Conservation (phyloP, 37 sponge, comb jelly and placozoan genomes). For the Amphimedon queenslandica region DNA sequence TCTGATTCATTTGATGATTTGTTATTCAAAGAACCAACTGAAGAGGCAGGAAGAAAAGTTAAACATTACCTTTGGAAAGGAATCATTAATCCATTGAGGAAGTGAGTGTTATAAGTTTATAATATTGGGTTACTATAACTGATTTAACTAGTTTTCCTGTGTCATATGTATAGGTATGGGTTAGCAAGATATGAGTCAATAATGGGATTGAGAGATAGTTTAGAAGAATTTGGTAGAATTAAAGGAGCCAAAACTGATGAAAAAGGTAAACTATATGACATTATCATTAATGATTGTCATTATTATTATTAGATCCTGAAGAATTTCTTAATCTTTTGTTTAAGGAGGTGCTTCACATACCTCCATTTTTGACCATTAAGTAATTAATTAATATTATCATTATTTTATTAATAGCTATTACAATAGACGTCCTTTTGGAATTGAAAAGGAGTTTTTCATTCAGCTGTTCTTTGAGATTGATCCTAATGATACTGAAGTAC, state of each 20-base stretch:
- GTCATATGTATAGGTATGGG: slow-evolving; percentile 53
- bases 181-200: slow-evolving; percentile 67
- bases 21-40: slow-evolving; percentile 25
- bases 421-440: slow-evolving; percentile 68
- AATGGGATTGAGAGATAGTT: slow-evolving; percentile 58
- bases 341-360: slow-evolving; percentile 45
- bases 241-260: slow-evolving; percentile 74
- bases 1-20: slow-evolving; percentile 70
- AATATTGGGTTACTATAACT: neutral
- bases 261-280: slow-evolving; percentile 48
- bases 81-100: slow-evolving; percentile 83
- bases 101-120: slow-evolving; percentile 27
- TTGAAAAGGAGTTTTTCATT: slow-evolving; percentile 66
- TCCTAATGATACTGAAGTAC: slow-evolving; percentile 6
- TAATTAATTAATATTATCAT: neutral
- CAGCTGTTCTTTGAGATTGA: slow-evolving; percentile 75
- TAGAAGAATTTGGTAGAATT: slow-evolving; percentile 61
- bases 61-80: slow-evolving; percentile 43
- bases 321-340: slow-evolving; percentile 92
- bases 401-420: neutral
- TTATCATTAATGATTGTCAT: neutral
- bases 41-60: slow-evolving; percentile 6
- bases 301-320: slow-evolving; percentile 80
- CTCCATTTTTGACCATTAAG: slow-evolving; percentile 11
- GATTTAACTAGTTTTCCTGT: neutral